These are phyloP conservation scores for Micronycteris hirsuta DNA, from an alignment of 2,113 vertebrate genomes.

Conservation along the genomic window DNA sequence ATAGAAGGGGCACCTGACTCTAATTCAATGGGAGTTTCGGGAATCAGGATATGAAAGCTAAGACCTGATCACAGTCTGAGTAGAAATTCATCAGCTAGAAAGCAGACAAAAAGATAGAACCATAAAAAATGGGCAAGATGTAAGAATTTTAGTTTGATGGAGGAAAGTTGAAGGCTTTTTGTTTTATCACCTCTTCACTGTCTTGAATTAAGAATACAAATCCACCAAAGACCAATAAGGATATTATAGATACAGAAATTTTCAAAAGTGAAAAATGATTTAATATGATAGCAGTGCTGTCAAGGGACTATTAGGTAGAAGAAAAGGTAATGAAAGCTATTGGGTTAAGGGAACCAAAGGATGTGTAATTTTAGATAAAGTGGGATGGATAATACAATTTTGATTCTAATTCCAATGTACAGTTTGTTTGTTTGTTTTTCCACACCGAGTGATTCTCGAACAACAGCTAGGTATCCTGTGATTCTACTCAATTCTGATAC, in stretches of 20 bases:
- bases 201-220: constrained; percentile 13
- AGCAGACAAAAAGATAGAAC: not conserved
- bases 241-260: not conserved
- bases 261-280: not conserved
- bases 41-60: not conserved
- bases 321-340: not conserved
- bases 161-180: not conserved
- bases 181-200: not conserved
- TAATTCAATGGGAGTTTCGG: not conserved
- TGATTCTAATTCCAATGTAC: not conserved
- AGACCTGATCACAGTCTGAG: not conserved
- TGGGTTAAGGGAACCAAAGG: not conserved
- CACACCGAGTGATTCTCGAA: not conserved
- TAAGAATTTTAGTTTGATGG: not conserved
- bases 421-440: not conserved
- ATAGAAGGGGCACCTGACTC: not conserved
- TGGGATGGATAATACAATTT: not conserved
- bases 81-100: not conserved
- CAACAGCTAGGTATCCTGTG: not conserved
- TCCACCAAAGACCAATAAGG: not conserved
- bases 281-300: not conserved
- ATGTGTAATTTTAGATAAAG: not conserved
- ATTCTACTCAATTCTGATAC: not conserved
- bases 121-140: not conserved
- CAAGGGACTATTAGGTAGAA: not conserved